Evolutionary conservation across 2,888 invertebrate species (phyloP), one percentile per base, ranked within the genome.

Genomic region (Lumbricus terrestris): DNA sequence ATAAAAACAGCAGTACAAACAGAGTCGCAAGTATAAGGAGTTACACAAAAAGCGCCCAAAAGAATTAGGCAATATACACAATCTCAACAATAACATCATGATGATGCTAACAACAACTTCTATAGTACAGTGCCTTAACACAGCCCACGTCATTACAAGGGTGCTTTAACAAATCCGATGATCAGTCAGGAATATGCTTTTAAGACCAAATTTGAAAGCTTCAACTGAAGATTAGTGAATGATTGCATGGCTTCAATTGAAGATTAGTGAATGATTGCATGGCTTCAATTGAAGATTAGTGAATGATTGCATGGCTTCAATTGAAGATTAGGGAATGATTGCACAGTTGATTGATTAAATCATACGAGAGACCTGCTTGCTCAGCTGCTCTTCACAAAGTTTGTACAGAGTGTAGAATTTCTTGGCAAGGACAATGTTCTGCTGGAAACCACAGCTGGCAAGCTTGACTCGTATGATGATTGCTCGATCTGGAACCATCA

Each of bases 401-500:
- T 98, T 99, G 95, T 99, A 99, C 34, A 99, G 96, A 0, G 98
- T 99, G 95, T 98, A 99, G 95, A 99, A 99, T 95, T 99, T 99
- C 93, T 98, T 96, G 0, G 99, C 98, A 18, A 99, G 95, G 0
- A 98, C 98, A 82, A 98, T 97, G 94, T 99, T 99, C 95, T 99
- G 98, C 85, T 98, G 95, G 95, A 99, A 99, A 40, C 99, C 99
- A 94, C 98, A 98, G 92, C 98, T 97, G 34, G 98, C 98, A 89
- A 99, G 95, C 95, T 99, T 99, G 0, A 99, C 99, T 92, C 98
- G 96, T 92, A 99, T 99, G 93, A 99, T 99, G 93, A 99, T 99
- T 95, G 98, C 98, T 91, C 98, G 96, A 95, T 99, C 99, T 0
- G 99, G 98, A 33, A 99, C 98, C 98, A 99, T 98, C 99, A 99